phyloP scores from a whole-genome alignment of 2,888 invertebrate genomes.

The Scaptomyza tumidula region DNA sequence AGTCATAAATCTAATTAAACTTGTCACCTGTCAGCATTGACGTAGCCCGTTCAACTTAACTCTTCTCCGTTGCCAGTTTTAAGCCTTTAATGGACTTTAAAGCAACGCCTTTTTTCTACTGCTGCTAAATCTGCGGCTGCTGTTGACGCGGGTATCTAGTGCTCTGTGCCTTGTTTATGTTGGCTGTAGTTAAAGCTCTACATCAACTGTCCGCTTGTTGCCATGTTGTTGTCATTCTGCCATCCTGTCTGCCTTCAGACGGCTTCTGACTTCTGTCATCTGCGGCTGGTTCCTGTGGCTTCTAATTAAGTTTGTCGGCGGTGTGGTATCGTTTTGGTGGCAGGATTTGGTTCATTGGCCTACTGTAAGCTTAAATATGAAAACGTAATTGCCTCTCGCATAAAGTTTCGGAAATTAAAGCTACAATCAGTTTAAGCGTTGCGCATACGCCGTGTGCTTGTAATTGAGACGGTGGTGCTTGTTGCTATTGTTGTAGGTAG shows the following conservation, averaged over 20 bases:
- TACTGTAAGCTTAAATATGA: constrained; percentile 44
- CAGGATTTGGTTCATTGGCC: constrained; percentile 44
- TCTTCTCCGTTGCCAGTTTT: neutral
- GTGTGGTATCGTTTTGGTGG: constrained; percentile 2
- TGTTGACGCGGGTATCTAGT: constrained; percentile 44
- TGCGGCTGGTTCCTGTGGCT: constrained; percentile 46
- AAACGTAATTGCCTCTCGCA: constrained; percentile 48
- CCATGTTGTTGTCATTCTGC: neutral
- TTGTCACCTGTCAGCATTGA: constrained; percentile 59
- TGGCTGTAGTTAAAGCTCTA: constrained; percentile 47
- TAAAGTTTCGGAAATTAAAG: constrained; percentile 45
- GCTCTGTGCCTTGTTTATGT: constrained; percentile 39
- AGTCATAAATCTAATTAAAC: constrained; percentile 74
- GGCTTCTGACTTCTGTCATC: constrained; percentile 22
- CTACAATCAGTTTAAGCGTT: constrained; percentile 45
- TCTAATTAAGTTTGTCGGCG: constrained; percentile 66
- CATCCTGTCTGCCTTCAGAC: constrained; percentile 1
- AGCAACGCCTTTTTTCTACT: constrained; percentile 35
- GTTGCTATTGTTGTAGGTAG: constrained; percentile 24
- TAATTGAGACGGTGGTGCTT: constrained; percentile 59
- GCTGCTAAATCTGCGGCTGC: neutral
- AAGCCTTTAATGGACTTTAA: constrained; percentile 63
- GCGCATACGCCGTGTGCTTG: constrained; percentile 63
- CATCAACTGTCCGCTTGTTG: constrained; percentile 47
- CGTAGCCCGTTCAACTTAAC: constrained; percentile 26